Conservation (phyloP, 2,113 vertebrate species). For the Archilochus colubris region DNA sequence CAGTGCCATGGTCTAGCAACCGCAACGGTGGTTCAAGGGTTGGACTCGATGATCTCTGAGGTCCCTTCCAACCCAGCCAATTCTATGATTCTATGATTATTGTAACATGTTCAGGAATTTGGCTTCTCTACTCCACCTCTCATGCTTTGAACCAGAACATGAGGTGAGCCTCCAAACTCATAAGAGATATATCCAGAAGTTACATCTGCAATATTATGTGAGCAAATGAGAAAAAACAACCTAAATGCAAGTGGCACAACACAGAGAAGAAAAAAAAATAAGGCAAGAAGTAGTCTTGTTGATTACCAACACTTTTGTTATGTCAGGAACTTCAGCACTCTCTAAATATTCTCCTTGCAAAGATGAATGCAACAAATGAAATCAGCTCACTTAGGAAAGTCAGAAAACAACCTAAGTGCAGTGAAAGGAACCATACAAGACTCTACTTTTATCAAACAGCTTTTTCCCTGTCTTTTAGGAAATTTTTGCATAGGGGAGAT, state of each 20-base stretch:
- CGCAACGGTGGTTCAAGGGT: too few species aligned
- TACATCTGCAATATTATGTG: neutral
- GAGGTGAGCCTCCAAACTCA: neutral
- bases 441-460: neutral
- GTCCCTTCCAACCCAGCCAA: too few species aligned
- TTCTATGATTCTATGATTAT: neutral
- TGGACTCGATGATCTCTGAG: too few species aligned
- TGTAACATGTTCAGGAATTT: neutral
- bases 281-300: neutral
- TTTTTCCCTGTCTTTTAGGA: neutral
- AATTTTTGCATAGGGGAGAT: neutral
- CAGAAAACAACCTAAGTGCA: neutral
- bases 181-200: neutral
- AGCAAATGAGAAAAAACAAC: neutral
- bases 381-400: neutral
- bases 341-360: neutral
- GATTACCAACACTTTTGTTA: neutral
- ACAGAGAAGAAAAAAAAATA: neutral
- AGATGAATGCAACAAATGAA: neutral
- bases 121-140: neutral
- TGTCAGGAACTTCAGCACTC: neutral
- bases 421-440: neutral
- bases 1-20: too few species aligned
- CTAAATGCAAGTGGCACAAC: neutral
- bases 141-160: neutral